Conservation (phyloP, 2,113 vertebrate species). For the Anas platyrhynchos region DNA sequence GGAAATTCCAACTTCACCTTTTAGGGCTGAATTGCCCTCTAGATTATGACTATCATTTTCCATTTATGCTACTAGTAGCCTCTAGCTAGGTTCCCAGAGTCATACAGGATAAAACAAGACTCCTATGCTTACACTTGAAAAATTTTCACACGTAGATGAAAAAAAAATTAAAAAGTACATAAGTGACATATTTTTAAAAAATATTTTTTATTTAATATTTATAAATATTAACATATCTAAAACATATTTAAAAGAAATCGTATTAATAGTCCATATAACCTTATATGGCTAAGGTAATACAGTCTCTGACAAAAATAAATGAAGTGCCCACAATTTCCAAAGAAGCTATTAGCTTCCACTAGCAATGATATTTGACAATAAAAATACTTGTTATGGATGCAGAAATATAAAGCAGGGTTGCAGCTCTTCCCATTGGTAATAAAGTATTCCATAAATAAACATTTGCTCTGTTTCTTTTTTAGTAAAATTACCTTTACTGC, state of each 20-base stretch:
- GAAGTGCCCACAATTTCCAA: not conserved
- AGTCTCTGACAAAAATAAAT: slow-evolving; percentile 21
- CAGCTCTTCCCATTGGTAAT: slow-evolving; percentile 51
- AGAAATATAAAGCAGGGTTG: slow-evolving; percentile 48
- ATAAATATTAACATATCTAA: too few species aligned
- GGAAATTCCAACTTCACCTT: not conserved
- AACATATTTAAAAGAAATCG: not conserved
- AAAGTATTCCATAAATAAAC: slow-evolving; percentile 70
- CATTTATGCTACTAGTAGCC: not conserved
- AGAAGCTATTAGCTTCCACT: slow-evolving; percentile 31
- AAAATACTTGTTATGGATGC: slow-evolving; percentile 41
- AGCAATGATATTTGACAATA: slow-evolving; percentile 55
- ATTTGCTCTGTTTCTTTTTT: slow-evolving; percentile 66
- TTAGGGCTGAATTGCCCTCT: not conserved
- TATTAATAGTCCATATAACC: not conserved
- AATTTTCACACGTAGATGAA: not conserved
- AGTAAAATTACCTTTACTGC: slow-evolving; percentile 66
- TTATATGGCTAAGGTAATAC: not conserved
- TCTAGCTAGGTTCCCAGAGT: not conserved
- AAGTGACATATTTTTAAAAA: too few species aligned
- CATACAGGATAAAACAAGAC: not conserved
- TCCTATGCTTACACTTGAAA: not conserved
- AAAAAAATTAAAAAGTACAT: not conserved
- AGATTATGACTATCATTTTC: not conserved
- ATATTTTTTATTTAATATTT: too few species aligned